These are phyloP conservation scores for Gallirallus australis DNA, from an alignment of 2,797 vertebrate genomes.

Conservation along the genomic window DNA sequence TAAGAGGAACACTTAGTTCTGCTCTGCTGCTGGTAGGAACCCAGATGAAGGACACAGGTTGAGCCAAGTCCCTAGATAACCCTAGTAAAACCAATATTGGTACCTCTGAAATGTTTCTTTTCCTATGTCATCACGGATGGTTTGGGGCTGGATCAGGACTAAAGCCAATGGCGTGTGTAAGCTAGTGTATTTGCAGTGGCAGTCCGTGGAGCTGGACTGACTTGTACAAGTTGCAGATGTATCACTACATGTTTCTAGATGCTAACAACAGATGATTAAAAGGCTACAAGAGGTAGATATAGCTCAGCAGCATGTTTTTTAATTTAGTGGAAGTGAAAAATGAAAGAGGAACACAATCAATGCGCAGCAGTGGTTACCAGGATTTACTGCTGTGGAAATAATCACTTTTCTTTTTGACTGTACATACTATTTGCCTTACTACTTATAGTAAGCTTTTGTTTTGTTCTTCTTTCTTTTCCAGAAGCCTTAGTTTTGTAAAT, in stretches of 20 bases:
- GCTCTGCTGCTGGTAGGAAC: neutral
- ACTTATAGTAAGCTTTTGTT: neutral
- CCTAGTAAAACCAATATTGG: neutral
- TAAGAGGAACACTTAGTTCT: neutral
- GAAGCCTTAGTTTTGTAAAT: neutral
- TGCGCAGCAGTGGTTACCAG: neutral
- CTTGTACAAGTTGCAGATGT: neutral
- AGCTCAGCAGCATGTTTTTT: neutral
- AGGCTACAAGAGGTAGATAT: neutral
- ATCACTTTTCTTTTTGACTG: neutral
- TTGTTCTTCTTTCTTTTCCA: neutral
- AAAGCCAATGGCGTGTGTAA: neutral
- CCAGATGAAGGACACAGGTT: neutral
- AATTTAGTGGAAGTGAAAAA: slow-evolving; percentile 25
- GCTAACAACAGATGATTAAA: neutral
- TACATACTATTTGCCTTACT: neutral
- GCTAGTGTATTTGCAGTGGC: neutral
- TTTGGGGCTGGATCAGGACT: neutral
- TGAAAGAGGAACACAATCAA: neutral
- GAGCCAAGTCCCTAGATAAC: neutral
- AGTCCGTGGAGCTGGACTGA: neutral
- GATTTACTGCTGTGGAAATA: slow-evolving; percentile 27
- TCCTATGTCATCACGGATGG: too few relatives aligned
- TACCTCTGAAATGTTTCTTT: neutral
- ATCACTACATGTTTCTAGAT: neutral